Base-by-base conservation (phyloP, 2,113 vertebrate species). In the Pseudorhombus dupliciocellatus region DNA sequence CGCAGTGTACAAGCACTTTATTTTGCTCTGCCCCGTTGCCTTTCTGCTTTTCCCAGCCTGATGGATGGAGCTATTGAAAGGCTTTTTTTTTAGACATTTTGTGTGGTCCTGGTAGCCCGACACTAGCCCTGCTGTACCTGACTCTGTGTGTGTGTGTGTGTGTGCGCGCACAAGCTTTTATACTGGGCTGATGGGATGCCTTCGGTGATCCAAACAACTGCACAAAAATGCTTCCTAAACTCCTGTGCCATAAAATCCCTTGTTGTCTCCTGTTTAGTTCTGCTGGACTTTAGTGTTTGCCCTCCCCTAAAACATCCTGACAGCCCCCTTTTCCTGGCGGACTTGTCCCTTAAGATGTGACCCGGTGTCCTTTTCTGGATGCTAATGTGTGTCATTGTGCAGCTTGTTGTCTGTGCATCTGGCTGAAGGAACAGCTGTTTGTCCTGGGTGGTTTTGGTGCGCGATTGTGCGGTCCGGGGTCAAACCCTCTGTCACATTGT, bases 381-480 rank as follows among this genome's bases (percentile, higher is more conserved):
- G 62, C 55, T 72, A 70, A 73, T 59, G 72, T 48, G 14, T 65
- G 73, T 68, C 81, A 70, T 61, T 73, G 56, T 70, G 46, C 5
- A 40, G 70, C 73, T 71, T 44, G 50, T 51, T 75, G 54, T 86
- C 70, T 60, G 67, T 25, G 62, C 73, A 64, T 75, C 83, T 88
- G 80, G 82, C 85, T 70, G 70, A 54, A 66, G 50, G 56, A 84
- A 72, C 87, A 89, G 81, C 84, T 90, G 89, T 90, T 85, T 87
- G 85, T 85, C 54, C 82, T 75, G 84, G 71, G 86, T 81, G 88
- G 85, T 85, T 90, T 90, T 90, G 82, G 86, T 83, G 52, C 26
- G 65, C 12, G 21, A 52, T 58, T 57, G 57, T 84, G 90, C 37
- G 85, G 89, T 89, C 3, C 68, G 40, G 82, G 85, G 84, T 90